Conservation (phyloP, 2,113 vertebrate species). For the Vicugna pacos region DNA sequence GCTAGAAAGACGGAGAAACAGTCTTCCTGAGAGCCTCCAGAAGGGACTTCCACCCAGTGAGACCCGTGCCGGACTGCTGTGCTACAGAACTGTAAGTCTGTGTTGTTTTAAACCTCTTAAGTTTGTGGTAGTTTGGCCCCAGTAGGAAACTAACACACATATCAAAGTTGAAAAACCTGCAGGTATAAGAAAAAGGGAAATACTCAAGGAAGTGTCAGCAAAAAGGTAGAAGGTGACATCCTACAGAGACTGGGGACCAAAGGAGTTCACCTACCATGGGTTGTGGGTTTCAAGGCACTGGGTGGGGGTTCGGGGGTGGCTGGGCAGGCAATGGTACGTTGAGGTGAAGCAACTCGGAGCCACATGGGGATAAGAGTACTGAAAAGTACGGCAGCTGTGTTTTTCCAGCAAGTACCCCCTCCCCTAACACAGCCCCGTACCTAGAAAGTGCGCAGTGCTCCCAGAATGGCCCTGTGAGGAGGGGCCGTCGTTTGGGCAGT, state of each 20-base stretch:
- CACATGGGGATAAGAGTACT: background rate
- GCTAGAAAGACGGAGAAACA: background rate
- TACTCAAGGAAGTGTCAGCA: background rate
- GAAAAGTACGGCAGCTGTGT: background rate
- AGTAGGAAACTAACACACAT: background rate
- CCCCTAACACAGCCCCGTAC: background rate
- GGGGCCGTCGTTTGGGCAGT: background rate
- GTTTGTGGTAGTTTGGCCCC: background rate
- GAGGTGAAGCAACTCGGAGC: background rate
- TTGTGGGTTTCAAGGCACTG: background rate
- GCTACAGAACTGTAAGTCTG: background rate
- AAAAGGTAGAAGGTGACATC: background rate
- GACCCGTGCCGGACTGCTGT: background rate
- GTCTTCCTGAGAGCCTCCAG: background rate
- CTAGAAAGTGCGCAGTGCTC: background rate
- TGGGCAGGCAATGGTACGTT: rapidly evolving
- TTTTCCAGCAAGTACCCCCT: background rate
- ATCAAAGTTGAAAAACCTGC: background rate
- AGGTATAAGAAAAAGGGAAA: background rate
- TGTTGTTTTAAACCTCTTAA: background rate
- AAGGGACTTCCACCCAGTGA: background rate
- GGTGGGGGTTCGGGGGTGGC: background rate
- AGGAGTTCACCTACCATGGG: background rate
- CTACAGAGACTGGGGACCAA: background rate
- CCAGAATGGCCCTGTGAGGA: background rate